Base-by-base conservation (phyloP, 2,797 vertebrate species). In the Pipistrellus pygmaeus region DNA sequence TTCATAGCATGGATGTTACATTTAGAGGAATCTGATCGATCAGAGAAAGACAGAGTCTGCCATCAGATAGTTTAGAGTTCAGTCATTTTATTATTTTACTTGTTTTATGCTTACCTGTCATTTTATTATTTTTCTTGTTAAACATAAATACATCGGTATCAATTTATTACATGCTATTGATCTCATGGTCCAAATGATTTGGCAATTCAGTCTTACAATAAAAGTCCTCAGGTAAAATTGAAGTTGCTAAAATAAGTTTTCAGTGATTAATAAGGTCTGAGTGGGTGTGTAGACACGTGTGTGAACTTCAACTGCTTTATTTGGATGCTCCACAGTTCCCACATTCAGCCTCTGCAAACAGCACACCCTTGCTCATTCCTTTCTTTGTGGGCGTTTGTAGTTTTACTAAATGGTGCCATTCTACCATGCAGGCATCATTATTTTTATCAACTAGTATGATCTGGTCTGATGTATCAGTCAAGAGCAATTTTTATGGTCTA, bases 401-500 rank as follows among this genome's bases (percentile, higher is more conserved):
- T 85, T 87, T 96, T 68, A 68, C 85, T 82, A 90, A 96, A 76
- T n/a, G 92, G 75, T 55, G 82, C 78, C 53, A 35, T 73, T 85
- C 84, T n/a, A 55, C 85, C 82, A 88, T 1, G 6, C 15, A 57
- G 90, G 68, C 41, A 85, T 95, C 75, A 68, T 93, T 91, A 92
- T 78, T 83, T 95, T 95, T 97, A 95, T 94, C 95, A 92, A 85
- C 92, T 46, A 62, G 82, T 60, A 48, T 57, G 48, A 96, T 97
- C 95, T 94, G 88, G 82, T 85, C 82, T 95, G 88, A 85, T 94
- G 87, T 62, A 76, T 92, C 88, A 95, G 91, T 96, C 85, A 93
- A 92, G 93, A 94, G 83, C 66, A 71, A 27, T 85, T 96, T 97
- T 96, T 94, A 93, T 71, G 91, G 77, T 76, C 90, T 94, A 57